Evolutionary conservation across 2,888 invertebrate species (phyloP), one percentile per base, ranked within the genome.

Genomic region (Synergus laeviventris): DNA sequence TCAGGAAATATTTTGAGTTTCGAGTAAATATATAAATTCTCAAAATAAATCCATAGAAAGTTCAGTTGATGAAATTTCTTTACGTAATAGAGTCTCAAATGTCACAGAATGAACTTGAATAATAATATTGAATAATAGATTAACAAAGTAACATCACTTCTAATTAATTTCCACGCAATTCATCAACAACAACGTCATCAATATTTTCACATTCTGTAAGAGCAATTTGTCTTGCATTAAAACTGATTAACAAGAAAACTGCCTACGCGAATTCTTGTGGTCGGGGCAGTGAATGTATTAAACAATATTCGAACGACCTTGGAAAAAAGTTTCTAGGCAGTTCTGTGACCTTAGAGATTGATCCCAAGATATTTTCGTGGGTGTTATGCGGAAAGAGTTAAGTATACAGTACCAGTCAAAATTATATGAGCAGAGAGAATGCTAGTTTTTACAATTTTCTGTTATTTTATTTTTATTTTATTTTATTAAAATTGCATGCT

Each of bases 201-300:
- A 5, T n/a, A n/a, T 31, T 31, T 31, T 31, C 31, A 31, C 4
- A 5, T 31, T 3, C 31, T 5, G 31, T 31, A 31, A 31, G 31
- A 31, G 7, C n/a, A n/a, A 49, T 9, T 49, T n/a, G 49, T 49
- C 49, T 49, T n/a, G n/a, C n/a, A 49, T 49, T 49, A 49, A 49
- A 21, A 56, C 21, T 24, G 66, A 70, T 70, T 70, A 70, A 70
- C 70, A 49, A n/a, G n/a, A 49, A 31, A n/a, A 31, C 24, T 24
- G 31, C 70, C 70, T 70, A 70, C 70, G 31, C 70, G 49, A 70
- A 70, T 70, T 70, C 70, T 16, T 70, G 70, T n/a, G n/a, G 70
- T 49, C 49, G 31, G 49, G 31, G 49, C 24, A 70, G 24, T 16
- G 31, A 70, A 45, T 24, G 14, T 24, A 66, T 24, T 31, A 49